Conservation (phyloP, 2,888 invertebrate species). For the Trissolcus japonicus region DNA sequence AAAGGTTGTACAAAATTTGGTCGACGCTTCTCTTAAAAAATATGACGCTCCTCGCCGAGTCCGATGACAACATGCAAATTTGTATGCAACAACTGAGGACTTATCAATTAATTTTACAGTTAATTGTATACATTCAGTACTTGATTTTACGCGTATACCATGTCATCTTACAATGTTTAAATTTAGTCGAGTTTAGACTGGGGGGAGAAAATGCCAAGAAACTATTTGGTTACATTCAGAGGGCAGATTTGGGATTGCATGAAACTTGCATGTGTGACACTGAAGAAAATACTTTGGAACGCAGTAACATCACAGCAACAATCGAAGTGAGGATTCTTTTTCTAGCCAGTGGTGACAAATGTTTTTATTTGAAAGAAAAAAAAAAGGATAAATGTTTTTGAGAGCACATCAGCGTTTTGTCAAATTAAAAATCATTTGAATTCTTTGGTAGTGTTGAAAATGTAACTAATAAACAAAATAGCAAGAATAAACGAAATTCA, state of each 20-base stretch:
- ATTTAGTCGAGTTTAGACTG: background rate
- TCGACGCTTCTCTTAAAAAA: too few relatives aligned
- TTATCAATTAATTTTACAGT: too few relatives aligned
- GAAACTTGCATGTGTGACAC: slow-evolving; percentile 46
- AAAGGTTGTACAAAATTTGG: background rate
- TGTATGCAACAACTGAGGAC: too few relatives aligned
- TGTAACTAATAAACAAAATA: background rate
- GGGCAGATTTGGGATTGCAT: slow-evolving; percentile 34
- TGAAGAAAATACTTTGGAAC: slow-evolving; percentile 45
- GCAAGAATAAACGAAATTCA: background rate
- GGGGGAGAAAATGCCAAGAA: too few relatives aligned
- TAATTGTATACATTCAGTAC: too few relatives aligned
- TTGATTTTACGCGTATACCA: background rate
- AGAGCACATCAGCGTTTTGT: too few relatives aligned
- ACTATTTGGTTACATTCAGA: too few relatives aligned
- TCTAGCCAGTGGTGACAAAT: slow-evolving; percentile 22
- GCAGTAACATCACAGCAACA: slow-evolving; percentile 47
- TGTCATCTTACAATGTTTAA: background rate
- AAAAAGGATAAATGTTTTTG: background rate
- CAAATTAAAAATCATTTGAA: too few relatives aligned
- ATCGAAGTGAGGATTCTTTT: slow-evolving; percentile 20
- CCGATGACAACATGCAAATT: too few relatives aligned
- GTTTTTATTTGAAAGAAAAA: slow-evolving; percentile 1
- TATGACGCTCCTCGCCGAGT: too few relatives aligned
- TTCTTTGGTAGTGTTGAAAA: slow-evolving; percentile 2